A percentile compares a stretch with the other conserved stretches of the same genome.
These are phyloP conservation scores for Galemys pyrenaicus DNA, from an alignment of 2,113 vertebrate genomes.

Conservation along the genomic window DNA sequence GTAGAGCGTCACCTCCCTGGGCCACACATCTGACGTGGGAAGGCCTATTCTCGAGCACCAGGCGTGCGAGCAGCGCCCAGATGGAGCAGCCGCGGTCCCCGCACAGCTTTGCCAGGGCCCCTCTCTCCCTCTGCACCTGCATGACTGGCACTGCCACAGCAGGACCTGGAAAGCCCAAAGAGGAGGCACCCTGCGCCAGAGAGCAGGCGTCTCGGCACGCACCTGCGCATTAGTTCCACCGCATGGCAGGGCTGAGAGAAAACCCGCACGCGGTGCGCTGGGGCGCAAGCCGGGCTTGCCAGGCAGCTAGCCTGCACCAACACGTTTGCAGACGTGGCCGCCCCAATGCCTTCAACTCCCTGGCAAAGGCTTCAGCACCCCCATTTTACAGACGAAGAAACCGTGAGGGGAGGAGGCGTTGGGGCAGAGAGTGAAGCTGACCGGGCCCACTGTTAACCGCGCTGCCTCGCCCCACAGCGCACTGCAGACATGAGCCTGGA, in stretches of 20 bases:
- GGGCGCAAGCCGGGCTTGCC: neutral
- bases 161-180: neutral
- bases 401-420: neutral
- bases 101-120: neutral
- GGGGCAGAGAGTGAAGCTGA: neutral
- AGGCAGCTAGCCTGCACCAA: neutral
- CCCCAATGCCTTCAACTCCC: neutral
- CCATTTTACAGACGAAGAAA: neutral
- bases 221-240: neutral
- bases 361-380: neutral
- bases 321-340: neutral
- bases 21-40: neutral
- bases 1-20: neutral
- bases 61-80: neutral
- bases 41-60: neutral
- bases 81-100: neutral
- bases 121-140: neutral
- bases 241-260: too few relatives aligned
- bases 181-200: neutral
- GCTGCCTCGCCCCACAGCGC: neutral
- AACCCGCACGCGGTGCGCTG: too few relatives aligned
- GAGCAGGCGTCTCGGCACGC: neutral
- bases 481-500: neutral
- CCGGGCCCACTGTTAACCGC: rapidly evolving
- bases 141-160: neutral